Conservation (phyloP, 1,140 invertebrate genomes). For the Holotrichia oblita region DNA sequence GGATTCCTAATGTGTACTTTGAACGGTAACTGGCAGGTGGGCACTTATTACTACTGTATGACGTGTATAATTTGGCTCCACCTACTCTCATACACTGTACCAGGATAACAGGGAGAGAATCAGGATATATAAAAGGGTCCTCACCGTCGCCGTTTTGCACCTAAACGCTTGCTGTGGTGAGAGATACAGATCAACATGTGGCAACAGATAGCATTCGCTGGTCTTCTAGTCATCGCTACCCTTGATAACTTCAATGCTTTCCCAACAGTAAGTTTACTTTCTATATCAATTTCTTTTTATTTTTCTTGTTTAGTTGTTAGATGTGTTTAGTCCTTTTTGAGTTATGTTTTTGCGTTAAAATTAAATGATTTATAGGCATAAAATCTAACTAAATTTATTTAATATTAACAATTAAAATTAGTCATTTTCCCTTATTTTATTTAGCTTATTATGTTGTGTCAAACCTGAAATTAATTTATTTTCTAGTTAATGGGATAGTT, state of each 20-base stretch:
- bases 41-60: not conserved
- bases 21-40: not conserved
- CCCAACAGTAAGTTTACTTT: not conserved
- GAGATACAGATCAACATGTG: slow-evolving; percentile 16
- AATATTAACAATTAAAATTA: too few species aligned
- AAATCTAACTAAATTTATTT: too few species aligned
- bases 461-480: too few species aligned
- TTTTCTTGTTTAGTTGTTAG: too few species aligned
- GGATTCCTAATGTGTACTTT: not conserved
- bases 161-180: slow-evolving; percentile 10
- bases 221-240: not conserved
- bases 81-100: slow-evolving; percentile 9
- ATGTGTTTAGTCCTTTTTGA: too few species aligned
- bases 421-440: too few species aligned
- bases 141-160: slow-evolving; percentile 4
- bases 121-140: slow-evolving; percentile 16
- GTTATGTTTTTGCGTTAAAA: too few species aligned
- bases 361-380: too few species aligned
- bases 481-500: too few species aligned
- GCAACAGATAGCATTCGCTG: not conserved
- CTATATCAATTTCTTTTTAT: too few species aligned
- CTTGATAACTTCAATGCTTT: slow-evolving; percentile 3
- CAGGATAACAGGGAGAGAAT: slow-evolving; percentile 16
- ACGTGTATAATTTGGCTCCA: slow-evolving; percentile 20
- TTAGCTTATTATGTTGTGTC: too few species aligned